These are phyloP conservation scores for Petrocephalus microphthalmus DNA, from an alignment of 2,113 vertebrate genomes.

Conservation along the genomic window DNA sequence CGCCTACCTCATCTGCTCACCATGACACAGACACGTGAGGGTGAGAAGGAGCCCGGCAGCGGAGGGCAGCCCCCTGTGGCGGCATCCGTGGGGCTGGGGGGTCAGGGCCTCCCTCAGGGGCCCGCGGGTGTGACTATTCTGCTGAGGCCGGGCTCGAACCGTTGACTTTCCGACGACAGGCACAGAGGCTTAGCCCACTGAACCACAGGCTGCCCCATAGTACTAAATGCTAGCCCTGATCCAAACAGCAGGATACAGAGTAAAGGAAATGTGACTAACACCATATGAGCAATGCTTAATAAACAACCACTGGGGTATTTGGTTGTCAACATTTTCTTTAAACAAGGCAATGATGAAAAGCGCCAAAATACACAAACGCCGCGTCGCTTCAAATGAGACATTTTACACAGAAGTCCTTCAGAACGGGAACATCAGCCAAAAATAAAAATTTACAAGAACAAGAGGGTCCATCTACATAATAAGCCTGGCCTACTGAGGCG, in stretches of 20 bases:
- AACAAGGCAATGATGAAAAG: not conserved
- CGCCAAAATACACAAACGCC: not conserved
- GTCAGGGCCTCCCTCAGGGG: too few relatives aligned
- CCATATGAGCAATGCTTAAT: not conserved
- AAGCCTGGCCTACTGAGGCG: not conserved
- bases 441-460: not conserved
- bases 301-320: not conserved
- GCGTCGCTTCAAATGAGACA: not conserved
- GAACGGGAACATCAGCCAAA: not conserved
- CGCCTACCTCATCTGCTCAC: too few relatives aligned
- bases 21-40: too few relatives aligned
- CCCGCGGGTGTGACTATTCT: too few relatives aligned
- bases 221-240: not conserved
- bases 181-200: too few relatives aligned
- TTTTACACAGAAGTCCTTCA: not conserved
- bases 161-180: too few relatives aligned
- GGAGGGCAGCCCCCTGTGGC: too few relatives aligned
- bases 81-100: too few relatives aligned
- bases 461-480: not conserved
- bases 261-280: not conserved
- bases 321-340: not conserved
- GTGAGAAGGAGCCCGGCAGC: too few relatives aligned
- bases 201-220: too few relatives aligned
- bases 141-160: too few relatives aligned
- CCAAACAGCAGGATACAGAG: not conserved